These are phyloP conservation scores for Hyperoodon ampullatus DNA, from an alignment of 2,113 vertebrate genomes.

Conservation along the genomic window DNA sequence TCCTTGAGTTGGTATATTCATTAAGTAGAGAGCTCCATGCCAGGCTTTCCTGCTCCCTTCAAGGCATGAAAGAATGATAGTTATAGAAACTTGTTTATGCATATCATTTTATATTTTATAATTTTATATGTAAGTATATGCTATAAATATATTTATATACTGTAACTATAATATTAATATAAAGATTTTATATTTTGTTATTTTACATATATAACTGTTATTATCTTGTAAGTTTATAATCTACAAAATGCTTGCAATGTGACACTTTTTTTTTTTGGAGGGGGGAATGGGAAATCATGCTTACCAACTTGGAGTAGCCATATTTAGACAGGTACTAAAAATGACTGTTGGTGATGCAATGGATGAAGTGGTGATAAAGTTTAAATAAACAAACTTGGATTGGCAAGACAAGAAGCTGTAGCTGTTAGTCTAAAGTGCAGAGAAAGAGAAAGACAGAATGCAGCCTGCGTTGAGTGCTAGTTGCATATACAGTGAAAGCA, in stretches of 20 bases:
- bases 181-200: neutral
- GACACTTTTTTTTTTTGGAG: neutral
- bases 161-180: neutral
- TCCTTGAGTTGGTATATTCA: slow-evolving; percentile 25
- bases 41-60: neutral
- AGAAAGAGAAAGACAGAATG: neutral
- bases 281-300: neutral
- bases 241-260: slow-evolving; percentile 19
- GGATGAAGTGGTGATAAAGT: neutral
- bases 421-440: neutral
- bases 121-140: neutral
- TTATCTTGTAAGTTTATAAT: slow-evolving; percentile 22
- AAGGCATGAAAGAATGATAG: slow-evolving; percentile 10
- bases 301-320: neutral
- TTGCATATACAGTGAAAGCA: neutral
- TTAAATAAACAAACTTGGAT: slow-evolving; percentile 32
- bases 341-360: neutral
- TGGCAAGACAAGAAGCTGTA: neutral
- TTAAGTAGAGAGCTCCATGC: neutral
- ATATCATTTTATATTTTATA: neutral
- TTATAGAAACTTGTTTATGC: slow-evolving; percentile 16
- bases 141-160: neutral
- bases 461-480: neutral
- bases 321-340: slow-evolving; percentile 15
- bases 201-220: neutral